Conservation (phyloP, 2,888 invertebrate species). For the Habroteleia sp. region DNA sequence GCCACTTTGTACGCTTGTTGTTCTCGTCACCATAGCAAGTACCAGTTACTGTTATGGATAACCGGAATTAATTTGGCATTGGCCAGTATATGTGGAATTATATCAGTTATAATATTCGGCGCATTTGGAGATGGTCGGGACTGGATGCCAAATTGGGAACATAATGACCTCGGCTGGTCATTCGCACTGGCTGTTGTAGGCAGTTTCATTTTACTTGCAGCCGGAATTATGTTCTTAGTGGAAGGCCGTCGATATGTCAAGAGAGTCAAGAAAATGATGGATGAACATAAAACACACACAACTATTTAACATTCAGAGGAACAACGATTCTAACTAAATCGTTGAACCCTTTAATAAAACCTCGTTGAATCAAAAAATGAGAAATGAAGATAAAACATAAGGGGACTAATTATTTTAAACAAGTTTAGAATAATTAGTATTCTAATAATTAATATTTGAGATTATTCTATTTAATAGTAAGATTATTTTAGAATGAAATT, state of each 20-base stretch:
- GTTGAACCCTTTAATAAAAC: too few species aligned
- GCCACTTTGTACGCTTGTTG: slow-evolving; percentile 88
- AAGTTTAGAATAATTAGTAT: too few species aligned
- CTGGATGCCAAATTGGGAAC: slow-evolving; percentile 98
- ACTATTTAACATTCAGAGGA: slow-evolving; percentile 84
- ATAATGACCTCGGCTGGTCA: slow-evolving; percentile 97
- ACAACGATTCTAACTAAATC: slow-evolving; percentile 9
- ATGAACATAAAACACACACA: slow-evolving; percentile 86
- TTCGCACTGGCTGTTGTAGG: slow-evolving; percentile 93
- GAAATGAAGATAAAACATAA: too few species aligned
- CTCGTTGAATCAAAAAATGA: too few species aligned
- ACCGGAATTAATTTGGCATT: slow-evolving; percentile 88
- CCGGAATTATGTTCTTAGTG: slow-evolving; percentile 90
- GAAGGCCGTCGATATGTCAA: slow-evolving; percentile 91
- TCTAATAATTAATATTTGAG: too few species aligned
- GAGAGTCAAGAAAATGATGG: slow-evolving; percentile 86
- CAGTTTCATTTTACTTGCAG: slow-evolving; percentile 87
- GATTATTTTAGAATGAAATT: too few species aligned
- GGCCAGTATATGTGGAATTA: slow-evolving; percentile 89
- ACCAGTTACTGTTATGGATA: slow-evolving; percentile 87
- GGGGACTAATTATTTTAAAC: too few species aligned
- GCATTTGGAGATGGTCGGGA: slow-evolving; percentile 94
- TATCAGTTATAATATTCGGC: slow-evolving; percentile 94
- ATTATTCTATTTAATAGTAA: too few species aligned
- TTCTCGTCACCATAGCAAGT: slow-evolving; percentile 89